phyloP scores from a whole-genome alignment of 23 tunicate species.

The Halocynthia aurantium region DNA sequence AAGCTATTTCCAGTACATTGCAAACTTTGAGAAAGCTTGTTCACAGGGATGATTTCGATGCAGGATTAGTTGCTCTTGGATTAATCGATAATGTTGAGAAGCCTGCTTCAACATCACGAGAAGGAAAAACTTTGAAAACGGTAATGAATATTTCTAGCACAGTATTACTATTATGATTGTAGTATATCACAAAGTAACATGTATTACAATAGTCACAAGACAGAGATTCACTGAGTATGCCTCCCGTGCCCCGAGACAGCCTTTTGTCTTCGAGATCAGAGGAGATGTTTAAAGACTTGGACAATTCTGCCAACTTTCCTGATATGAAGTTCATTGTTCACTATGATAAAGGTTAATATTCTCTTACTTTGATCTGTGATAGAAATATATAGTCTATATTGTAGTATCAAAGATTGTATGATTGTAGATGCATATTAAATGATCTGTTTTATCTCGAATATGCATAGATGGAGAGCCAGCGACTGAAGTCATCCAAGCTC shows the following conservation, averaged over 20 bases:
- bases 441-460: not conserved
- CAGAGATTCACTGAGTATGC: constrained; percentile 4
- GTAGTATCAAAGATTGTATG: not conserved
- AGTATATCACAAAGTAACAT: not conserved
- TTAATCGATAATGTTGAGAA: constrained; percentile 12
- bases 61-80: not conserved
- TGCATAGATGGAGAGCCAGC: not conserved
- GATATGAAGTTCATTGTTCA: constrained; percentile 8
- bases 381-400: not conserved
- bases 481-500: not conserved
- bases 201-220: constrained; percentile 3
- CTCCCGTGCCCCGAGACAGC: constrained; percentile 10
- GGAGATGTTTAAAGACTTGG: not conserved
- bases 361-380: not conserved
- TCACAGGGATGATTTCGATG: constrained; percentile 3
- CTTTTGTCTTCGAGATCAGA: not conserved
- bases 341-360: not conserved
- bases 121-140: too few relatives aligned
- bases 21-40: not conserved
- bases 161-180: not conserved
- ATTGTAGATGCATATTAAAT: not conserved
- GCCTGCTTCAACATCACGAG: not conserved
- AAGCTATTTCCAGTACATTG: not conserved
- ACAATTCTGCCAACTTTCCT: not conserved
- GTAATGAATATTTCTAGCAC: too few relatives aligned